phyloP scores from a whole-genome alignment of 2,113 vertebrate genomes.

The Hymenochirus boettgeri region DNA sequence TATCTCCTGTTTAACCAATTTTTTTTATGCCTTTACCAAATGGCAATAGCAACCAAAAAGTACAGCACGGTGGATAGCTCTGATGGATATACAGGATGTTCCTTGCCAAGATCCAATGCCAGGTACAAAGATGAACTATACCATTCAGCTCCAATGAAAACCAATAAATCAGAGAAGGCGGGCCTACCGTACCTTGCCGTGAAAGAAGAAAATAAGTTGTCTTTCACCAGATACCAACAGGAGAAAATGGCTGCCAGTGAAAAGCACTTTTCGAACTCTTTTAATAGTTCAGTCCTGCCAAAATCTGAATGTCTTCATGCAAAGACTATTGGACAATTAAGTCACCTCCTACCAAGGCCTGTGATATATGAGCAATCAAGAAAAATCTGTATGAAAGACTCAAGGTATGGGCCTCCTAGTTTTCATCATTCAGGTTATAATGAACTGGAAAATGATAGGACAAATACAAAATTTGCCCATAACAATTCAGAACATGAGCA shows the following conservation, averaged over 20 bases:
- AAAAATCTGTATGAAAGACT: conserved; percentile 64
- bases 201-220: conserved; percentile 60
- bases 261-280: conserved; percentile 47
- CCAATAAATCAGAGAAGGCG: conserved; percentile 50
- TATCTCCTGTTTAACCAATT: no score
- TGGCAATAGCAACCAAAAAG: conserved; percentile 50
- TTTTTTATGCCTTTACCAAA: no score
- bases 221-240: conserved; percentile 54
- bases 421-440: conserved; percentile 40
- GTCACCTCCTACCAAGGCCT: conserved; percentile 64
- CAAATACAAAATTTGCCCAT: conserved; percentile 44
- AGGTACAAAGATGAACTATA: conserved; percentile 70
- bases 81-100: conserved; percentile 57
- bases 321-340: conserved; percentile 56
- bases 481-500: conserved; percentile 53
- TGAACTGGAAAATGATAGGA: conserved; percentile 48
- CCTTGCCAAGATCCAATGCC: conserved; percentile 48
- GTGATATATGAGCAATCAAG: conserved; percentile 65
- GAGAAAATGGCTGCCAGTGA: conserved; percentile 48
- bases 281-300: conserved; percentile 55
- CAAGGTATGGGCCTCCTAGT: conserved; percentile 50
- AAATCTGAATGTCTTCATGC: conserved; percentile 65
- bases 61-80: conserved; percentile 53
- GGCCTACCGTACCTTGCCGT: conserved; percentile 48
- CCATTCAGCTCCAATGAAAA: conserved; percentile 48